Conservation (phyloP, 37 sponge, comb jelly and placozoan genomes). For the Chondrosia reniformis region DNA sequence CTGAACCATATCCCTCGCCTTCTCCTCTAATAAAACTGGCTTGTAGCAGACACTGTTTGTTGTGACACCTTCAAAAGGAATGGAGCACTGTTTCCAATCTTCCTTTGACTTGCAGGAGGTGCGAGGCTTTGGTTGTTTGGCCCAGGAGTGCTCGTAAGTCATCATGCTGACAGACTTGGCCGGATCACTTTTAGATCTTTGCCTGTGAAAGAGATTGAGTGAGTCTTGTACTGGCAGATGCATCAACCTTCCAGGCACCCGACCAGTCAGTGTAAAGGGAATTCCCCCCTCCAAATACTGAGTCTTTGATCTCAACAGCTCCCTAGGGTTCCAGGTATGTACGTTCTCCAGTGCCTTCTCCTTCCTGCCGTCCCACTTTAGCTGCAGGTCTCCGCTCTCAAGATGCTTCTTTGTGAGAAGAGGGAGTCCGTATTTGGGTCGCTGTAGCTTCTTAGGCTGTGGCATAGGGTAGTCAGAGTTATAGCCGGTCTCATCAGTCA, state of each 20-base stretch:
- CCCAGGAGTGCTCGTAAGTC: not conserved
- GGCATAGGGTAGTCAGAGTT: not conserved
- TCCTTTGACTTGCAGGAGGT: conserved; percentile 1
- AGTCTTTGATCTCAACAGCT: not conserved
- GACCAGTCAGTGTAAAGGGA: not conserved
- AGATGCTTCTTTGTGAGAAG: not conserved
- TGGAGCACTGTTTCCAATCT: not conserved
- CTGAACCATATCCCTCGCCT: not conserved
- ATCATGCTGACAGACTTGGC: not conserved
- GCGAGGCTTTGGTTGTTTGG: not conserved
- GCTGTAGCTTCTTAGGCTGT: not conserved
- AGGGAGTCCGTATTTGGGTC: not conserved
- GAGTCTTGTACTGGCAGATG: not conserved
- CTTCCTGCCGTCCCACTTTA: too few species aligned
- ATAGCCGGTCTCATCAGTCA: not conserved
- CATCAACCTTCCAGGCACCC: too few species aligned
- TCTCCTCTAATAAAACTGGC: not conserved
- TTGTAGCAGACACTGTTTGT: not conserved
- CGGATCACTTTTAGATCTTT: not conserved
- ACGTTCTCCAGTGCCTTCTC: too few species aligned
- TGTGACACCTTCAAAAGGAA: not conserved
- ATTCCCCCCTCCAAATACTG: not conserved
- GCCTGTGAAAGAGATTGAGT: not conserved
- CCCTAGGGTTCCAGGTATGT: too few species aligned
- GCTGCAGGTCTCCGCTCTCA: not conserved